Percentiles rank a stretch among this genome's conserved stretches.
Conservation (phyloP, 2,888 invertebrate species). For the Zonitis immaculata region DNA sequence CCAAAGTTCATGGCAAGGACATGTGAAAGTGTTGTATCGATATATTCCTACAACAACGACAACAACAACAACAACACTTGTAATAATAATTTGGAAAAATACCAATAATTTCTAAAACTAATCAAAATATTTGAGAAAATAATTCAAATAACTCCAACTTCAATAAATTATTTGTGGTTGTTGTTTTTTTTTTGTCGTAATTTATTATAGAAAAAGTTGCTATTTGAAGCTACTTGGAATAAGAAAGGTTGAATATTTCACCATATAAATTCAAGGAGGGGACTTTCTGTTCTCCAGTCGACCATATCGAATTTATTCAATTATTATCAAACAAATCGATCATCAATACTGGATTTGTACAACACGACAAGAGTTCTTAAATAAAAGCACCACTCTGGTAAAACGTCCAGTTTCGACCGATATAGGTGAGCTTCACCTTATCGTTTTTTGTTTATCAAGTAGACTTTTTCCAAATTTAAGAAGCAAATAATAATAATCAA, state of each 20-base stretch:
- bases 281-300: conserved; percentile 13
- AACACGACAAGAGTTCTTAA: conserved; percentile 38
- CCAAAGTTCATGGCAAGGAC: conserved; percentile 3
- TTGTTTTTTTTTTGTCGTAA: background rate
- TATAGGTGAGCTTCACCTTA: conserved; percentile 38
- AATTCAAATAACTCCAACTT: background rate
- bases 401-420: conserved; percentile 36
- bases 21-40: conserved; percentile 5
- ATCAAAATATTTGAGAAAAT: too few species aligned
- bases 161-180: too few species aligned
- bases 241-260: conserved; percentile 29
- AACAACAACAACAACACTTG: too few species aligned
- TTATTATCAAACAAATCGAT: conserved; percentile 5
- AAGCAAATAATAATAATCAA: conserved; percentile 16
- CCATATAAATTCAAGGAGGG: conserved; percentile 16
- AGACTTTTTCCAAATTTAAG: conserved; percentile 10
- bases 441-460: background rate
- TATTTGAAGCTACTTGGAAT: conserved; percentile 1
- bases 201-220: background rate
- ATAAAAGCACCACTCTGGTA: conserved; percentile 32
- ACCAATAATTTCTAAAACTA: too few species aligned
- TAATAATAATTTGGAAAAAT: too few species aligned
- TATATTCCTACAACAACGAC: too few species aligned
- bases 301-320: conserved; percentile 8
- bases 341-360: conserved; percentile 23